Evolutionary conservation across 2,113 vertebrate genomes (phyloP).

Genomic region (Aptenodytes forsteri): DNA sequence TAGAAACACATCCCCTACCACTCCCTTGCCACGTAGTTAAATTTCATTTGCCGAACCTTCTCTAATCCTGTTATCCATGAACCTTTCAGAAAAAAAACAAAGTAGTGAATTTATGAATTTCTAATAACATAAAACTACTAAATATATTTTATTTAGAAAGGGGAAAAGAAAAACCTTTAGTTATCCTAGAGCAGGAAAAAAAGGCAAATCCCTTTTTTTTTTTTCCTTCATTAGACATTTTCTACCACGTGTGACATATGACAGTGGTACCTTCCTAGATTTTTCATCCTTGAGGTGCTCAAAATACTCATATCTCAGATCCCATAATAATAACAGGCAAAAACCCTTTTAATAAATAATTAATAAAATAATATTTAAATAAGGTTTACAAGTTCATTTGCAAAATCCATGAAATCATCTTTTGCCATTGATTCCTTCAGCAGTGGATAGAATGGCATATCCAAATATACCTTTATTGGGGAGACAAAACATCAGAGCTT

Average conservation of each 20-base stretch:
- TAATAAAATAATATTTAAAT: not conserved
- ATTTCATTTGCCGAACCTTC: not conserved
- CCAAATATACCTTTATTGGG: not conserved
- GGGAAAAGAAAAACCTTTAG: not conserved
- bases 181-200: not conserved
- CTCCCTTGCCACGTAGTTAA: not conserved
- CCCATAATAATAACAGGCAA: not conserved
- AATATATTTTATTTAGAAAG: not conserved
- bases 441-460: not conserved
- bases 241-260: not conserved
- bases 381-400: not conserved
- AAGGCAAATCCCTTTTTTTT: not conserved
- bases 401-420: not conserved
- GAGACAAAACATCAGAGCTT: not conserved
- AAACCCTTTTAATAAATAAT: not conserved
- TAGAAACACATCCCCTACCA: not conserved
- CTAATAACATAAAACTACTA: not conserved
- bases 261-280: not conserved
- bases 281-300: not conserved
- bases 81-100: not conserved
- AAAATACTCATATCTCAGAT: not conserved
- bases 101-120: not conserved
- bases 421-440: not conserved
- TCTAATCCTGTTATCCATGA: not conserved
- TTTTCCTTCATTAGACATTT: not conserved